Evolutionary conservation across 2,888 invertebrate genomes (phyloP), one percentile per base, ranked within the genome.

Genomic region (Tromatobia lineatoria): DNA sequence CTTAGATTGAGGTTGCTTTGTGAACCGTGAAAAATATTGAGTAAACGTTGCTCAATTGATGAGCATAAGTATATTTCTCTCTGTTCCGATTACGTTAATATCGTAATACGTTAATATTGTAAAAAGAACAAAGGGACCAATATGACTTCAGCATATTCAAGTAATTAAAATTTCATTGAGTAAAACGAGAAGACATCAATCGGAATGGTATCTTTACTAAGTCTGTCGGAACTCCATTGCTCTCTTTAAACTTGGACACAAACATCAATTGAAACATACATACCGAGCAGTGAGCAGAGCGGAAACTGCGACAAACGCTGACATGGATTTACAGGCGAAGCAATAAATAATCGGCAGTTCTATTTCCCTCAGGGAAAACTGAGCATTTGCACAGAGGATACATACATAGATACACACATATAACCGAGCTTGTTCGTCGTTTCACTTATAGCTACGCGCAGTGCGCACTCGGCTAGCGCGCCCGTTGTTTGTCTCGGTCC

Each of bases 321-420:
- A 75, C 78, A 75, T 57, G 84, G 64, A 81, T 79, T 78, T 81
- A 70, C 75, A 78, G 66, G 64, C 78, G 71, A 61, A 47, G 81
- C 78, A 84, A 84, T 81, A 81, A 84, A 84, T 81, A 81, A 84
- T 84, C 84, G 81, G 67, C 75, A 75, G 74, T 75, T 81, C 77
- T 80, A 84, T 84, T 84, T 80, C 73, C 80, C 79, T 52, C 47
- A 18, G 69, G 80, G 73, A 69, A 69, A 83, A 76, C 59, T 83
- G 45, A 45, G 69, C 76, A 80, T 83, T 80, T 80, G 67, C 71
- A 54, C 67, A 77, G 11, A 52, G 67, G 18, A 42, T 38, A 38
- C 73, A 82, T 25, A 70, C 54, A 52, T 34, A n/a, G 18, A 50
- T 29, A 34, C 34, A 38, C 38, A 34, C 71, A 82, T 18, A 74